Evolutionary conservation across 2,113 vertebrate genomes (phyloP).

Genomic region (Atrichornis clamosus): DNA sequence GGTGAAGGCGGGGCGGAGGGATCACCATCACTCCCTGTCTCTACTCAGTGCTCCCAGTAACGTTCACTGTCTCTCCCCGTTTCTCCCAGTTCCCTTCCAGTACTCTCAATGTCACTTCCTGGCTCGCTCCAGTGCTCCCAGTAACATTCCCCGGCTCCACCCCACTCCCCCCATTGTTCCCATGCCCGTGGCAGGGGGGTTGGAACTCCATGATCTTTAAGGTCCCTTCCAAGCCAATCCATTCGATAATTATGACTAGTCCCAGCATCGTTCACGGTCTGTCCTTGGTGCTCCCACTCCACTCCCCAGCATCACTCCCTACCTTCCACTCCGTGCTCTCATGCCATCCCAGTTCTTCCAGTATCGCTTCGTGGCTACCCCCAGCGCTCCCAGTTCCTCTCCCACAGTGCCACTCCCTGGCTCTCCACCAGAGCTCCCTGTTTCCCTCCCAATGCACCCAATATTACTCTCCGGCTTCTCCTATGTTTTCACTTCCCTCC

Average conservation of each 20-base stretch:
- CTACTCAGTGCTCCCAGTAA: background rate
- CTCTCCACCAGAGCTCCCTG: background rate
- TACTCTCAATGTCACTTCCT: background rate
- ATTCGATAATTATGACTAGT: background rate
- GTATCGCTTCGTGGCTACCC: background rate
- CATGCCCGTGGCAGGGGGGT: no score
- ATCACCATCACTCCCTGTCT: fast-evolving
- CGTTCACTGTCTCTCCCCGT: fast-evolving
- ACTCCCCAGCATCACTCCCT: background rate
- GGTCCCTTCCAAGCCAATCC: background rate
- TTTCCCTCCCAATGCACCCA: background rate
- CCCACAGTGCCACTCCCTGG: background rate
- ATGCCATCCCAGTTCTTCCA: background rate
- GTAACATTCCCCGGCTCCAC: background rate
- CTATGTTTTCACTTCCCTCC: background rate
- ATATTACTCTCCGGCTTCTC: background rate
- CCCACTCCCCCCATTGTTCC: background rate
- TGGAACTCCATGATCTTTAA: background rate
- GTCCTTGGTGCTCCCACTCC: background rate
- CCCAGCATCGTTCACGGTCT: background rate
- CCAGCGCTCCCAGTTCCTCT: background rate
- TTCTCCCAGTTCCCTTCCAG: background rate
- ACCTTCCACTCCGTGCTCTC: background rate
- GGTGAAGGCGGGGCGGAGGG: background rate
- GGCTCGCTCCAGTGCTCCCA: background rate